Base-by-base conservation (phyloP, 2,797 vertebrate species). In the Cyprinella venusta region DNA sequence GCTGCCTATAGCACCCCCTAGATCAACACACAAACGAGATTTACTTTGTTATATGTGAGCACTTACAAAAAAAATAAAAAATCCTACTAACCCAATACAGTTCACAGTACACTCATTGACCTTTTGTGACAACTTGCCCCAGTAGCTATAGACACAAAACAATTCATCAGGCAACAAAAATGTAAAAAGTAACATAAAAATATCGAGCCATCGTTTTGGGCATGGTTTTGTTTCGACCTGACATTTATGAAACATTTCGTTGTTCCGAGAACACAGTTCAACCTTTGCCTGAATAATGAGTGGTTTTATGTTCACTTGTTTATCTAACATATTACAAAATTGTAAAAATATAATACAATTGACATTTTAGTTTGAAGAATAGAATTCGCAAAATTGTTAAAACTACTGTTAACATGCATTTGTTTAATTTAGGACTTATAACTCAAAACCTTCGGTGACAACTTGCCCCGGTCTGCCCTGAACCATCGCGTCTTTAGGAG, bases 1-100 rank as follows among this genome's bases (percentile, higher is more conserved):
- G 95, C 94, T 95, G 93, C 95, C 94, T 94, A 94, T 94, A 92
- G 94, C 93, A 91, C 95, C 95, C 95, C 96, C 96, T 97, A 90
- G 45, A 90, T 91, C 88, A 86, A 79, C 16, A 82, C 40, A 84
- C 26, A 78, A 79, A 56, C 9, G 4, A 48, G 21, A 76, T 61
- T 9, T 9, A 54, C n/a, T 72, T n/a, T 18, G 16, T 64, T 36
- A 65, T 4, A 76, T 5, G 5, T 40, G 5, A 24, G n/a, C 13
- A 26, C 54, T 40, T 24, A 40, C 13, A 75, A 7, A 16, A 7
- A 13, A 48, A 48, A 13, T 4, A 15, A n/a, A 38, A 6, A 54
- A 30, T 8, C 1, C n/a, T 26, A 26, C 24, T 42, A 8, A 6
- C 42, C 54, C 54, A 76, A 42, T 26, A 42, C 54, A 76, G 21